Conservation (phyloP, 2,113 vertebrate species). For the Empidonax traillii region DNA sequence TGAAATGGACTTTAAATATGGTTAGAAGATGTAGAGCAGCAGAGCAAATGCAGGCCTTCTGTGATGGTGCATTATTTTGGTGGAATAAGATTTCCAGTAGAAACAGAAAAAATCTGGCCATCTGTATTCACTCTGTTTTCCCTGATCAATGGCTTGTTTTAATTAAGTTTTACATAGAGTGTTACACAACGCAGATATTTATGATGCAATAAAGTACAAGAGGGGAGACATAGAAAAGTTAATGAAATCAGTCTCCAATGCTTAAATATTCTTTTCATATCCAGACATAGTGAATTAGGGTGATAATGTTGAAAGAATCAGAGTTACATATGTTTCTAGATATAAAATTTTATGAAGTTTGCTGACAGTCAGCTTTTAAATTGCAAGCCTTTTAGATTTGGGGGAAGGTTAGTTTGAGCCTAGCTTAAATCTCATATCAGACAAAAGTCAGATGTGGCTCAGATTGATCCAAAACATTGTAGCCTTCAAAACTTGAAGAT, state of each 20-base stretch:
- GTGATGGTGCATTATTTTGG: neutral
- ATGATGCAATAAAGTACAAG: neutral
- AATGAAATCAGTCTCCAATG: neutral
- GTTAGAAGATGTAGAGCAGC: neutral
- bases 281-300: neutral
- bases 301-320: neutral
- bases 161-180: neutral
- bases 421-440: neutral
- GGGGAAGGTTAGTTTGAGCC: neutral
- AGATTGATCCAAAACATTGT: neutral
- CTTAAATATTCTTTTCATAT: neutral
- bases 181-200: neutral
- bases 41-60: neutral
- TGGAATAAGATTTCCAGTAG: neutral
- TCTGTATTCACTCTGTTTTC: neutral
- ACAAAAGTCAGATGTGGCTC: neutral
- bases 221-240: neutral
- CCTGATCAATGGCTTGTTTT: neutral
- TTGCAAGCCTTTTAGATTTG: neutral
- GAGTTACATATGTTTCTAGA: neutral
- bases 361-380: neutral
- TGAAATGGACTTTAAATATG: neutral
- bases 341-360: neutral
- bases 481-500: neutral
- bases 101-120: neutral